Conservation (phyloP, 1,140 invertebrate species). For the Harpegnathos saltator region DNA sequence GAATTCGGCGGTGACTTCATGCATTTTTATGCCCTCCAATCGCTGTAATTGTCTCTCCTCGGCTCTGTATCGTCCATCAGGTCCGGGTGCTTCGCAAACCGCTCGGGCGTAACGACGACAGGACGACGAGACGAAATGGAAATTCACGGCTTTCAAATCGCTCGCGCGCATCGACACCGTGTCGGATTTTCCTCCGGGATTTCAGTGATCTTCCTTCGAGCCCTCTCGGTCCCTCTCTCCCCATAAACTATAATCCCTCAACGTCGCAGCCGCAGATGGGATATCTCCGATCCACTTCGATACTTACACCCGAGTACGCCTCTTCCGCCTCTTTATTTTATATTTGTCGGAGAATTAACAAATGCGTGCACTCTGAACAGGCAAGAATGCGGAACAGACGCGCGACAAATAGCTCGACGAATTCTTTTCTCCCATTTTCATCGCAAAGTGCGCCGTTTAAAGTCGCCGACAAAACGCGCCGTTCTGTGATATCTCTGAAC, state of each 20-base stretch:
- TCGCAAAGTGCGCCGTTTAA: too few relatives aligned
- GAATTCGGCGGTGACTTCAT: slow-evolving; percentile 66
- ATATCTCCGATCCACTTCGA: slow-evolving; percentile 7
- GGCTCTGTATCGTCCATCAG: slow-evolving; percentile 12
- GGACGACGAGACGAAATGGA: slow-evolving; percentile 69
- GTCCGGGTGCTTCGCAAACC: slow-evolving; percentile 1
- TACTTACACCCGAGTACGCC: slow-evolving; percentile 22
- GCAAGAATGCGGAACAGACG: too few relatives aligned
- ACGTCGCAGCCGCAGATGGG: slow-evolving; percentile 27
- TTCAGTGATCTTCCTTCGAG: slow-evolving; percentile 23
- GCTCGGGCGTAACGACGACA: slow-evolving; percentile 64
- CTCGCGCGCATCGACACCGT: slow-evolving; percentile 27
- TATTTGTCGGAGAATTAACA: too few relatives aligned
- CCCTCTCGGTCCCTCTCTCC: background rate
- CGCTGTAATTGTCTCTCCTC: slow-evolving; percentile 67
- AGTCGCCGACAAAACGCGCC: too few relatives aligned
- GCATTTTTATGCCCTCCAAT: slow-evolving; percentile 73
- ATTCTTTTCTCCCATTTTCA: too few relatives aligned
- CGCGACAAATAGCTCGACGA: background rate
- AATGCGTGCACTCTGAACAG: too few relatives aligned
- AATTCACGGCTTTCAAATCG: slow-evolving; percentile 69
- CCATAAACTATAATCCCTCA: slow-evolving; percentile 53
- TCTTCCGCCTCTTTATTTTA: slow-evolving; percentile 5
- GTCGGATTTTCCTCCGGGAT: background rate
- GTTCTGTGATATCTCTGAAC: too few relatives aligned